These are phyloP conservation scores for Sciurus niger DNA, from an alignment of 2,113 vertebrate species.

Conservation along the genomic window DNA sequence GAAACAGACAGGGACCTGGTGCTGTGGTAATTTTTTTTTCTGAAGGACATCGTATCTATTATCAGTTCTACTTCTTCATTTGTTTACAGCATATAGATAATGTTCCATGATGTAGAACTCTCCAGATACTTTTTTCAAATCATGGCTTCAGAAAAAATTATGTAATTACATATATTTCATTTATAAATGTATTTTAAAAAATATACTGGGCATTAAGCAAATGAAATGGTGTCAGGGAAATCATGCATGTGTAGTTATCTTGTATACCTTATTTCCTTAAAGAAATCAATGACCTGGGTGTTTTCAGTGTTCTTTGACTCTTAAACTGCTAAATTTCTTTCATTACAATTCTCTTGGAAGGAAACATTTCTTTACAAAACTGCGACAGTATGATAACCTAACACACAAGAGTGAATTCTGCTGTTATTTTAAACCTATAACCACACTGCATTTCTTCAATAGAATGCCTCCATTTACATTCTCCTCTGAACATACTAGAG, in stretches of 20 bases:
- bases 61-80: background rate
- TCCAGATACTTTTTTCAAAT: constrained; percentile 34
- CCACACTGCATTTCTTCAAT: background rate
- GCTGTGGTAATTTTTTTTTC: background rate
- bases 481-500: constrained; percentile 2
- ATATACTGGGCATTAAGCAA: background rate
- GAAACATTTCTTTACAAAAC: background rate
- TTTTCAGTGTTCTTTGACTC: background rate
- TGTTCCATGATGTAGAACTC: background rate
- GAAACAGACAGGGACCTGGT: background rate
- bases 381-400: background rate
- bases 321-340: constrained; percentile 33
- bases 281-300: background rate
- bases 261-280: background rate
- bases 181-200: background rate
- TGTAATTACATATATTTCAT: background rate
- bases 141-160: constrained; percentile 20
- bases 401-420: background rate
- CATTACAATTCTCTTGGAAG: constrained; percentile 41
- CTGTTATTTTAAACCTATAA: constrained; percentile 1
- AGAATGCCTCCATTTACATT: background rate
- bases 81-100: background rate
- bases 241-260: background rate
- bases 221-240: background rate
- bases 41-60: background rate